Conservation (phyloP, 2,888 invertebrate species). For the Rhimphoctona megacephalus region DNA sequence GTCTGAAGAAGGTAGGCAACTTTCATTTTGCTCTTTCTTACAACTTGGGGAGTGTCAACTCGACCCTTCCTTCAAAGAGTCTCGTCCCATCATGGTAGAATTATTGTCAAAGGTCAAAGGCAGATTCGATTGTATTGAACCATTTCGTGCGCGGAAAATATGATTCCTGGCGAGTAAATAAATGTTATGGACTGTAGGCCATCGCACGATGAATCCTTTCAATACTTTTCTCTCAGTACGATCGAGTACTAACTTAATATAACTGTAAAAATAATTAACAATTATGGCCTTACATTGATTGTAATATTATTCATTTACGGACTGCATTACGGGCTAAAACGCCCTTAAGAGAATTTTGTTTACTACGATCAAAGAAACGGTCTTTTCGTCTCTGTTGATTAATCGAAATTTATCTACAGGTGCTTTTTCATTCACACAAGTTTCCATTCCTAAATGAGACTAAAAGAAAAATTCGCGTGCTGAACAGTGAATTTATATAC, state of each 20-base stretch:
- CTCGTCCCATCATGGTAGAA: background rate
- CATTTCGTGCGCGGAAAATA: background rate
- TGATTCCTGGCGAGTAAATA: background rate
- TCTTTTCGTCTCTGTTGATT: background rate
- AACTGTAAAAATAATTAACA: too few relatives aligned
- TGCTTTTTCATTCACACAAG: background rate
- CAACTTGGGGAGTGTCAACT: constrained; percentile 28
- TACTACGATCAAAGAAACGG: background rate
- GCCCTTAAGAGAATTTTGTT: too few relatives aligned
- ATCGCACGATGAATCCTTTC: background rate
- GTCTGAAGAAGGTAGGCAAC: constrained; percentile 6
- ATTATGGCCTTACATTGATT: too few relatives aligned
- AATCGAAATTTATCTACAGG: background rate
- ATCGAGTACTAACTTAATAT: too few relatives aligned
- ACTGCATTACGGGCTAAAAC: too few relatives aligned
- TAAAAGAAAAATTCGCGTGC: background rate
- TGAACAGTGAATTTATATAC: background rate
- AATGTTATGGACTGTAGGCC: background rate
- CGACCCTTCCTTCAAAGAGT: constrained; percentile 17
- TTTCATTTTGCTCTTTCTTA: constrained; percentile 18
- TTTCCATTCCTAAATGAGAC: background rate
- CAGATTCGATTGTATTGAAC: background rate
- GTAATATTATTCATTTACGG: too few relatives aligned
- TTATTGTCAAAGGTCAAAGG: constrained; percentile 20
- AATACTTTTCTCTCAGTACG: too few relatives aligned